Evolutionary conservation across 2,113 vertebrate species (phyloP), one percentile per base, ranked within the genome.

Genomic region (Scolopax mira): DNA sequence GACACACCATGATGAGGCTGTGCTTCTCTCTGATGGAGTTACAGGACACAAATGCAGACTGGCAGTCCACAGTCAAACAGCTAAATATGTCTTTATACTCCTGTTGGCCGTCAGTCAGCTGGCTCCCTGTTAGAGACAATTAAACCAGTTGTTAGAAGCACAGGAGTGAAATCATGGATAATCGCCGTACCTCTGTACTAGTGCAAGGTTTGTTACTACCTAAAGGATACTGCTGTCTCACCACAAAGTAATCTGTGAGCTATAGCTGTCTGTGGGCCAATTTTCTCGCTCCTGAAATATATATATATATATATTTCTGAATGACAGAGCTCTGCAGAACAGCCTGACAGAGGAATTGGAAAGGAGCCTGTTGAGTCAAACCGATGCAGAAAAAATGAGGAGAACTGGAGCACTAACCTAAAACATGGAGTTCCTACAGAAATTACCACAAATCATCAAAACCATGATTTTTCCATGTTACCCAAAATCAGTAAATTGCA

Each of bases 1-100:
- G 94, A 60, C 98, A 99, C 51, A 98, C 97, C 95, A 98, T 89
- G 88, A 96, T 31, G 3, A 98, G 93, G 92, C 92, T 98, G 85
- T 98, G 98, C 70, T 96, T 94, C 70, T 97, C 97, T 30, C 94
- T 65, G 83, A 98, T 90, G 27, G 97, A 89, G 48, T 88, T 62
- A 10, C 98, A 99, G 89, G 98, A 92, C 67, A 97, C 96, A 21
- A 97, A 78, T 3, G 82, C 62, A 5, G 93, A 88, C 62, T 87
- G 96, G 93, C 98, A 98, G 82, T 97, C 97, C 31, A 88, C 92
- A 18, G 97, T 96, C 93, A 99, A 96, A 91, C 98, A 98, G 95
- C 98, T 98, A 88, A 99, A 99, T 72, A 99, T 96, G 28, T 99
- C 98, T 65, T 79, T 93, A 6, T 97, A 60, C 25, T 97, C 95